Conservation (phyloP, 2,113 vertebrate genomes). For the Ondatra zibethicus region DNA sequence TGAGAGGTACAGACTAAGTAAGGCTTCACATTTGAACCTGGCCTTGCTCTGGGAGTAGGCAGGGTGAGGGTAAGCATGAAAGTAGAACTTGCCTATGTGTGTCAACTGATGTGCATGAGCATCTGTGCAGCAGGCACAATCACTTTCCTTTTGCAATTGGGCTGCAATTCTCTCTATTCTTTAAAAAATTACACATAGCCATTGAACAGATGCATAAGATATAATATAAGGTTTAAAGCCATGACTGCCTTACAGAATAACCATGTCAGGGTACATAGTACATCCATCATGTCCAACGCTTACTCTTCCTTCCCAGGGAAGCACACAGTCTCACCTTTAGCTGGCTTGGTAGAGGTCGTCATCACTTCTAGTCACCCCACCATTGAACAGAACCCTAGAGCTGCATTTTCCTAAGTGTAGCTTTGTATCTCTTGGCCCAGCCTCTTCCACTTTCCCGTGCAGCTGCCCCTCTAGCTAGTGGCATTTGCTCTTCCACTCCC, state of each 20-base stretch:
- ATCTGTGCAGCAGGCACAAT: accelerated
- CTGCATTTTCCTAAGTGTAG: not conserved
- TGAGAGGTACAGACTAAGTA: not conserved
- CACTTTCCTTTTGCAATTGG: not conserved
- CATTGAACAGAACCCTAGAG: not conserved
- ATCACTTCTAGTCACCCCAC: not conserved
- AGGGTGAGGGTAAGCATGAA: accelerated
- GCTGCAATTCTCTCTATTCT: not conserved
- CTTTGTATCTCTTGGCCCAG: not conserved
- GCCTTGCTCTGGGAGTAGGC: not conserved
- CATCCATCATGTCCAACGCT: not conserved
- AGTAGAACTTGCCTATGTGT: not conserved
- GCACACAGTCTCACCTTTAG: too few species aligned
- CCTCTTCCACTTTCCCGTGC: too few species aligned
- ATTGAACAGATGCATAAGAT: not conserved
- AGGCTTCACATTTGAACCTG: not conserved
- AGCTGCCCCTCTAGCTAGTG: too few species aligned
- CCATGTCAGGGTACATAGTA: not conserved
- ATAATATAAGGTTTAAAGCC: not conserved
- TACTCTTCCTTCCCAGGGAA: not conserved
- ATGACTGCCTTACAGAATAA: not conserved
- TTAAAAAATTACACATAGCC: not conserved
- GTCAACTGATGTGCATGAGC: not conserved
- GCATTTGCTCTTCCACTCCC: not conserved
- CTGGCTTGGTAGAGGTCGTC: not conserved